Base-by-base conservation (phyloP, 2,797 vertebrate genomes). In the Parauchenoglanis punctatus region DNA sequence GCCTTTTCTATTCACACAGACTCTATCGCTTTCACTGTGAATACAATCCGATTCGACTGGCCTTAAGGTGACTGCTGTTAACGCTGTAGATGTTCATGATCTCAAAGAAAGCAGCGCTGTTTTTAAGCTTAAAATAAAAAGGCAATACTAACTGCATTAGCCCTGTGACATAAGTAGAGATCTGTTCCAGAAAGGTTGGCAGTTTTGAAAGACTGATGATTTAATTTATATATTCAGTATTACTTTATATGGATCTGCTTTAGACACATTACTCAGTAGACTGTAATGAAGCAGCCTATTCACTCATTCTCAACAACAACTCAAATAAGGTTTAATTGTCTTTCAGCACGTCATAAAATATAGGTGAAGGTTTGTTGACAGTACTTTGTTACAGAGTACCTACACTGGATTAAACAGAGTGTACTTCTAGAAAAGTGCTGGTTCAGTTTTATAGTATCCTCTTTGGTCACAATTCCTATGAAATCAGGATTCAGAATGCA, bases 1-100 rank as follows among this genome's bases (percentile, higher is more conserved):
- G 67, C 91, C 91, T 89, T 89, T 92, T 93, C 92, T 91, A 94
- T 94, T 94, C 91, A 92, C 90, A 92, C 92, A 90, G 92, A 94
- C 91, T 92, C 91, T 94, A 94, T 94, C 91, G 89, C 93, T 93
- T 95, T 94, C 92, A 87, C 73, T 83, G 54, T 49, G 75, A 83
- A 91, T 88, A 89, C 90, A 88, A 92, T 89, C 86, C 88, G 88
- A 91, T 88, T 91, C 89, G 89, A 86, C 88, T 91, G 44, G 81
- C 84, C 87, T 85, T 72, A 80, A 90, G 84, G 89, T 89, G 75
- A 80, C 58, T 86, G 23, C 86, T 40, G 81, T 78, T 85, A 72
- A 87, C 73, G n/a, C 84, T 72, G 76, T 56, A 85, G 65, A n/a
- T 63, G 61, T 54, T 52, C 77, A 85, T 52, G 44, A 88, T 58